A percentile compares a stretch with the other conserved stretches of the same genome.
Conservation (phyloP, 2,113 vertebrate species). For the Xiphophorus maculatus region DNA sequence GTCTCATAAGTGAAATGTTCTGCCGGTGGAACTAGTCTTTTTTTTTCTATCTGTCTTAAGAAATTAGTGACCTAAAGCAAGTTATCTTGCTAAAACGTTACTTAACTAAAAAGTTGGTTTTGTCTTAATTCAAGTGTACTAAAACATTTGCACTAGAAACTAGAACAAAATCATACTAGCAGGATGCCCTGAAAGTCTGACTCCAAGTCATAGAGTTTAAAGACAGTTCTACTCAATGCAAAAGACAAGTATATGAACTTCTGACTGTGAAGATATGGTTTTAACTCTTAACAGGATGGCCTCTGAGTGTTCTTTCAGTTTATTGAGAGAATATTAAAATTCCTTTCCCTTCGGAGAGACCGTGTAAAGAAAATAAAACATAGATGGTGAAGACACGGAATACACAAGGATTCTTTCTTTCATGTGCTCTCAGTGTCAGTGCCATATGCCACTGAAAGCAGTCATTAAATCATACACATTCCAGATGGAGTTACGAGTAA, state of each 20-base stretch:
- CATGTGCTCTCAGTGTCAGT: slow-evolving; percentile 10
- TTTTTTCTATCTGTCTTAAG: no score
- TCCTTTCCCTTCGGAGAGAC: not conserved
- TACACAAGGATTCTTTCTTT: not conserved
- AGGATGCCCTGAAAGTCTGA: not conserved
- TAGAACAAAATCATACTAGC: not conserved
- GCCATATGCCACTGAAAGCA: slow-evolving; percentile 10
- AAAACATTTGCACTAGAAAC: no score
- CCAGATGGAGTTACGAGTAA: slow-evolving; percentile 37
- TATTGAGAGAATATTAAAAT: not conserved
- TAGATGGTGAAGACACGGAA: not conserved
- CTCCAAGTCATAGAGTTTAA: not conserved
- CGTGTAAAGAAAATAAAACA: not conserved
- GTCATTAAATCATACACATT: slow-evolving; percentile 24
- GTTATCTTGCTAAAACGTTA: no score
- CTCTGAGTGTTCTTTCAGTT: not conserved
- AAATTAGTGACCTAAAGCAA: no score
- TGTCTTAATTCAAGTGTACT: no score
- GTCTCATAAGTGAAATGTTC: no score
- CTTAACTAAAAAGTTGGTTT: no score
- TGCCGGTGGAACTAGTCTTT: no score
- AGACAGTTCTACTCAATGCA: not conserved
- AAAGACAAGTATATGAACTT: not conserved
- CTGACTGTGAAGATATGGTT: not conserved
- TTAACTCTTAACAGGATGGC: not conserved